phyloP scores from a whole-genome alignment of 1,140 invertebrate genomes.

The Pomacea maculata region DNA sequence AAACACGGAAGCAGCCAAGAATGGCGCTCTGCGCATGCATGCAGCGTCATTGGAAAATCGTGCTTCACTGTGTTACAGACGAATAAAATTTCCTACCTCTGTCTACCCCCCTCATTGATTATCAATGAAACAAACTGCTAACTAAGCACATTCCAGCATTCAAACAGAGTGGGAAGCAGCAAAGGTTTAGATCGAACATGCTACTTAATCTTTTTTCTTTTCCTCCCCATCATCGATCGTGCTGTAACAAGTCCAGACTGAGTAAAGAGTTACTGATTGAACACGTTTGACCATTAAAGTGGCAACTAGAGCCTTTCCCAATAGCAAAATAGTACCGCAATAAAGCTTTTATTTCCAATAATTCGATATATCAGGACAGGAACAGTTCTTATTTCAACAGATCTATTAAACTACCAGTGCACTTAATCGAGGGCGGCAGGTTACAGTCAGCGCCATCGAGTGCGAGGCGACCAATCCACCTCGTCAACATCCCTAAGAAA shows the following conservation, averaged over 20 bases:
- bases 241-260: constrained; percentile 22
- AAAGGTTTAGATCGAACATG: neutral
- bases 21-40: constrained; percentile 25
- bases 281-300: neutral
- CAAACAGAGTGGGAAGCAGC: neutral
- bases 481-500: constrained; percentile 18
- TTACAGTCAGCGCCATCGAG: constrained; percentile 17
- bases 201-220: constrained; percentile 1
- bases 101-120: neutral
- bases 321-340: neutral
- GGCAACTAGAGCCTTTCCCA: neutral
- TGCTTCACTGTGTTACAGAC: constrained; percentile 4
- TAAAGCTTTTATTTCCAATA: neutral
- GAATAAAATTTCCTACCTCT: constrained; percentile 1
- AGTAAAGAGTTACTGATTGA: constrained; percentile 10
- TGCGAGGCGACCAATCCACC: constrained; percentile 19
- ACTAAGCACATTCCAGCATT: constrained; percentile 8
- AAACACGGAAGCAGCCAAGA: constrained; percentile 22
- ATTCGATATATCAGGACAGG: neutral
- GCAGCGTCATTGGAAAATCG: constrained; percentile 9
- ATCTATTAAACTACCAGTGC: neutral
- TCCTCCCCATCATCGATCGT: constrained; percentile 14
- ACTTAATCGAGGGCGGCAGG: constrained; percentile 13
- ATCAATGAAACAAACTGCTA: neutral
- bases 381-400: neutral